These are phyloP conservation scores for Lucilia sericata DNA, from an alignment of 1,140 invertebrate species.

Conservation along the genomic window DNA sequence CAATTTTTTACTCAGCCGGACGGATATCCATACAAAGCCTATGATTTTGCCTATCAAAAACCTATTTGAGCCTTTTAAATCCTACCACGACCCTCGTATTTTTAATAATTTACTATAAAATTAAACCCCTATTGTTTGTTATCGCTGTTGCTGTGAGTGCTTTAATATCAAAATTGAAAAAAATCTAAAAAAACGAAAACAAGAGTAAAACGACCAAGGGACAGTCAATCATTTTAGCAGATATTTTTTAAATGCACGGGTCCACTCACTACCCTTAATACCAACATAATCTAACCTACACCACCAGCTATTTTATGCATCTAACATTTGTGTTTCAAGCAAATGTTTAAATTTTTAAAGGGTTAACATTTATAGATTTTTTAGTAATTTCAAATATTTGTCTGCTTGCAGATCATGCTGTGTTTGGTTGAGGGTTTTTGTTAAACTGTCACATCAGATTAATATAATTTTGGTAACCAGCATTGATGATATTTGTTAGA, in stretches of 20 bases:
- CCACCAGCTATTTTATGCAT: neutral
- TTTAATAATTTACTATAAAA: neutral
- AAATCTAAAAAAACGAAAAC: neutral
- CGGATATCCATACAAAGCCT: no score
- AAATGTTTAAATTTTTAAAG: neutral
- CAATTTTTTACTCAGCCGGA: no score
- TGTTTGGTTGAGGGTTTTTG: neutral
- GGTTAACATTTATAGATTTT: neutral
- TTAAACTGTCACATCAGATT: neutral
- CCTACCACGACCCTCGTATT: neutral
- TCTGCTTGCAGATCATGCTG: neutral
- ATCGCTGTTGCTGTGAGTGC: neutral
- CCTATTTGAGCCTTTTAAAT: no score
- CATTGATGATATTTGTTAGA: neutral
- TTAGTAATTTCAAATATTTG: neutral
- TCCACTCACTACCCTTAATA: neutral
- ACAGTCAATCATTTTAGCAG: constrained; percentile 24
- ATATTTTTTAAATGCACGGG: neutral
- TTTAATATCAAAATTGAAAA: neutral
- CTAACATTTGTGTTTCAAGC: neutral
- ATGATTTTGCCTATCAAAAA: no score
- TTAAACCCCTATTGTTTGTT: neutral
- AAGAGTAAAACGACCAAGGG: neutral
- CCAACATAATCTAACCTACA: neutral
- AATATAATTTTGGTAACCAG: neutral